A percentile compares a stretch with the other conserved stretches of the same genome.
phyloP scores from a whole-genome alignment of 1,140 invertebrate species.

The Myzus persicae region DNA sequence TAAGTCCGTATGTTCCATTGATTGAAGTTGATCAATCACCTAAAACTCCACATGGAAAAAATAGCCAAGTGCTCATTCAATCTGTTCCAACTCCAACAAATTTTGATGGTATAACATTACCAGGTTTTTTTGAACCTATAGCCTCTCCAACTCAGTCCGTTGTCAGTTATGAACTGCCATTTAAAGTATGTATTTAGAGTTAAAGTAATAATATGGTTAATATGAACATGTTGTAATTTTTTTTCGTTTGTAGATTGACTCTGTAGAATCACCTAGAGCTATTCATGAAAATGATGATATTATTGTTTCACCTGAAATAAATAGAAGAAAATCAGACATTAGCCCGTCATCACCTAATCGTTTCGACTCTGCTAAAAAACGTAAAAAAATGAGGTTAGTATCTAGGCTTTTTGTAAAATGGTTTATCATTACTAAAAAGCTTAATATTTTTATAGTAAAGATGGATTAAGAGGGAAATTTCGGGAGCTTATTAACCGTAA shows the following conservation, averaged over 20 bases:
- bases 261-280: neutral
- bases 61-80: neutral
- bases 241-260: slow-evolving; percentile 38
- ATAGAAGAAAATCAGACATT: neutral
- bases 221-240: neutral
- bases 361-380: slow-evolving; percentile 51
- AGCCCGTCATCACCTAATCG: neutral
- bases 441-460: slow-evolving; percentile 21
- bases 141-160: neutral
- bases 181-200: neutral
- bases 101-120: neutral
- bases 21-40: slow-evolving; percentile 46
- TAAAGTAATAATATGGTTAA: neutral
- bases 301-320: neutral
- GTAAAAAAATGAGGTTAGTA: slow-evolving; percentile 44
- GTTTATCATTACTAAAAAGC: neutral
- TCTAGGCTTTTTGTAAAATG: neutral
- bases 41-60: neutral
- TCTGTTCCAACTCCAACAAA: neutral
- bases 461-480: slow-evolving; percentile 37
- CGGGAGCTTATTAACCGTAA: slow-evolving; percentile 43
- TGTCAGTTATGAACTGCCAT: neutral
- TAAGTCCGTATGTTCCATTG: neutral
- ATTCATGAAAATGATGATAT: neutral
- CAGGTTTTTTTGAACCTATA: neutral